phyloP scores from a whole-genome alignment of 2,113 vertebrate genomes.

The Aegotheles bennettii region DNA sequence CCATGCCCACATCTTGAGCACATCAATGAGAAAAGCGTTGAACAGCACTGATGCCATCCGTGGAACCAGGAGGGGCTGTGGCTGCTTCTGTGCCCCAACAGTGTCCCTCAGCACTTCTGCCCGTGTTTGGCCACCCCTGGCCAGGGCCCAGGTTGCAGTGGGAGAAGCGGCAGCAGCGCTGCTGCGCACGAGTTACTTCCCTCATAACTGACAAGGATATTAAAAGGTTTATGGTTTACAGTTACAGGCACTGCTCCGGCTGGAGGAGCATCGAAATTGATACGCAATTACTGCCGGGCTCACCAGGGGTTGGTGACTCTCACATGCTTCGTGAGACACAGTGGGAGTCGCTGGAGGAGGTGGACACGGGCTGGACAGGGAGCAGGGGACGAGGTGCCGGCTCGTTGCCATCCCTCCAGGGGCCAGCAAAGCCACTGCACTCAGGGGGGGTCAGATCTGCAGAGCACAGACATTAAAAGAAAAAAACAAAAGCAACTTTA shows the following conservation, averaged over 20 bases:
- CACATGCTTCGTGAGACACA: constrained; percentile 12
- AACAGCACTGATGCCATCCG: fast-evolving
- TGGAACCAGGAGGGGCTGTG: fast-evolving
- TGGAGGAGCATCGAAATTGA: neutral
- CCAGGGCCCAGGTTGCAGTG: neutral
- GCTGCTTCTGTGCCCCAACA: neutral
- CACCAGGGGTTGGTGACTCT: neutral
- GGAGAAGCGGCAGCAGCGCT: fast-evolving
- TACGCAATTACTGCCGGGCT: neutral
- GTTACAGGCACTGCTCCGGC: neutral
- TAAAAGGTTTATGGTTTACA: constrained; percentile 23
- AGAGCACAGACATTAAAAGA: neutral
- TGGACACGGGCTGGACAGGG: neutral
- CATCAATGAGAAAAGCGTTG: neutral
- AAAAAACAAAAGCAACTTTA: neutral
- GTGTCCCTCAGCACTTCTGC: neutral
- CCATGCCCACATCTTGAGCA: fast-evolving
- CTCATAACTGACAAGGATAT: neutral
- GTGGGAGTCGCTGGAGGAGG: constrained; percentile 28
- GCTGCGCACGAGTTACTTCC: neutral
- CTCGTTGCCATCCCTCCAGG: neutral
- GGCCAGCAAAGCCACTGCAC: neutral
- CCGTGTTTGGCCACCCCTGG: fast-evolving
- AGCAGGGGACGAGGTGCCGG: neutral
- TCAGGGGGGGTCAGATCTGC: neutral